Percentiles rank a stretch among this genome's conserved stretches.
Conservation (phyloP, 2,888 invertebrate genomes). For the Dryobota labecula region DNA sequence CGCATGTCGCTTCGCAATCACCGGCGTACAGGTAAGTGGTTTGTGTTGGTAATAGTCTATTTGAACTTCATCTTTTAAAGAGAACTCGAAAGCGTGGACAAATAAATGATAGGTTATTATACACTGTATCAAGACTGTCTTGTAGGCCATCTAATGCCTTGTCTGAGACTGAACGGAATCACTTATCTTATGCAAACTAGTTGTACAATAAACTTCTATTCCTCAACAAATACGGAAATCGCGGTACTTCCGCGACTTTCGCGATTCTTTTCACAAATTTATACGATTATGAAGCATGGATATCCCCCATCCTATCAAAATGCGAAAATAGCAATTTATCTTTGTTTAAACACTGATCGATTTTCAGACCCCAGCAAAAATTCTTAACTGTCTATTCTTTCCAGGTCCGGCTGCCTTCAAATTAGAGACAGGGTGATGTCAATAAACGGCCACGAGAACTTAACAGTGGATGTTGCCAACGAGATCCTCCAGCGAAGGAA, state of each 20-base stretch:
- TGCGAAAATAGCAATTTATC: not conserved
- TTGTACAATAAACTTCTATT: not conserved
- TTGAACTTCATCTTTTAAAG: not conserved
- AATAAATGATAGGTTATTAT: not conserved
- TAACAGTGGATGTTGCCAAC: conserved; percentile 91
- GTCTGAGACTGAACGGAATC: not conserved
- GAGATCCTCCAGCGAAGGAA: conserved; percentile 91
- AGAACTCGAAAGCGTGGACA: no score
- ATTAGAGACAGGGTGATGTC: conserved; percentile 95
- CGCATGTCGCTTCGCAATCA: conserved; percentile 85
- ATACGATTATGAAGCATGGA: no score
- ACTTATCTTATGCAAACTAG: not conserved
- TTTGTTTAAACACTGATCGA: not conserved
- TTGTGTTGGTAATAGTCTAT: not conserved
- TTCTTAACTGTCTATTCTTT: conserved; percentile 35
- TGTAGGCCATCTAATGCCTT: not conserved
- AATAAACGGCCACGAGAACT: conserved; percentile 94
- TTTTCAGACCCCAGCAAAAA: not conserved
- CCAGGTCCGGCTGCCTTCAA: conserved; percentile 94
- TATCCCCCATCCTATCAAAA: not conserved
- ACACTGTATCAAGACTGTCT: not conserved
- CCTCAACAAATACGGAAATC: not conserved
- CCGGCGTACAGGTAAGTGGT: conserved; percentile 84
- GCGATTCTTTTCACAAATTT: not conserved
- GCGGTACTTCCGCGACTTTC: not conserved